Percentiles rank a stretch among this genome's conserved stretches.
Evolutionary conservation across 2,888 invertebrate genomes (phyloP).

Genomic region (Glaucopsyche alexis): DNA sequence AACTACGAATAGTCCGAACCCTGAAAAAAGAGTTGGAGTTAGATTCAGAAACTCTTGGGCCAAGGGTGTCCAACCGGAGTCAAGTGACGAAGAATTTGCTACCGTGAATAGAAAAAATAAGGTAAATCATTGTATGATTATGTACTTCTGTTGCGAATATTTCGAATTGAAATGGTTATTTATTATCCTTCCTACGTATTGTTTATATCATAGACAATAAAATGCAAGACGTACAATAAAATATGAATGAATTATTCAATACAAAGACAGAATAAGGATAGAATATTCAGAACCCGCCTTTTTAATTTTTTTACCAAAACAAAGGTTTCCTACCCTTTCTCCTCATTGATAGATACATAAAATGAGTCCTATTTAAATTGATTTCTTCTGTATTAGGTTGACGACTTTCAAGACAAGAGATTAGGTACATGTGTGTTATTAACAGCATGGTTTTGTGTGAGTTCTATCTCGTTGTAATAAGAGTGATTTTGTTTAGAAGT

Average conservation of each 20-base stretch:
- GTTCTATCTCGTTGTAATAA: slow-evolving; percentile 30
- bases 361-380: not conserved
- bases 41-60: slow-evolving; percentile 68
- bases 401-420: slow-evolving; percentile 14
- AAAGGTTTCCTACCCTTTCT: not conserved
- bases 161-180: not conserved
- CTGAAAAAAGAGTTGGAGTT: slow-evolving; percentile 60
- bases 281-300: too few species aligned
- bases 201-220: too few species aligned
- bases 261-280: too few species aligned
- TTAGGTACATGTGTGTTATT: slow-evolving; percentile 50
- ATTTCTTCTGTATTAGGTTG: slow-evolving; percentile 12
- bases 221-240: too few species aligned
- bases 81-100: slow-evolving; percentile 64
- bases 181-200: not conserved
- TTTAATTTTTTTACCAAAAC: not conserved
- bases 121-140: slow-evolving; percentile 47
- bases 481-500: slow-evolving; percentile 60
- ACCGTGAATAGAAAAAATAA: slow-evolving; percentile 60
- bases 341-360: not conserved
- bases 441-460: slow-evolving; percentile 19
- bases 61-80: slow-evolving; percentile 55
- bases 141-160: slow-evolving; percentile 32
- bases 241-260: too few species aligned
- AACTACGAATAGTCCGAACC: slow-evolving; percentile 57